Percentiles rank a stretch among this genome's conserved stretches.
These are phyloP conservation scores for Agrenia bidenticulata DNA, from an alignment of 2,888 invertebrate genomes.

Conservation along the genomic window DNA sequence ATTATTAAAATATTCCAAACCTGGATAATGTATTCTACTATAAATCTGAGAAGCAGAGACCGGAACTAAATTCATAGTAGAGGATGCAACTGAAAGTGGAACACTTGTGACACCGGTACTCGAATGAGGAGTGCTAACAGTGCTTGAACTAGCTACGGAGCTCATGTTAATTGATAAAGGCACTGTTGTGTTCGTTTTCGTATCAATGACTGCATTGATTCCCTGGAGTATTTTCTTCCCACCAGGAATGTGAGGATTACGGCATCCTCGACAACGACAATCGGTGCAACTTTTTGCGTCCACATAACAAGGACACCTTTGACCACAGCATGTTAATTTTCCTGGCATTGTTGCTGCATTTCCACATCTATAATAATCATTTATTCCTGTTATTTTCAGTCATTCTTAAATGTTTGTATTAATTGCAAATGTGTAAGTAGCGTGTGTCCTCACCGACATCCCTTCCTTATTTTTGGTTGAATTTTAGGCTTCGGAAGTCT, in stretches of 20 bases:
- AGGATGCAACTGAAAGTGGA: not conserved
- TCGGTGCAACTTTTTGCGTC: slow-evolving; percentile 83
- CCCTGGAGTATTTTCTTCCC: slow-evolving; percentile 66
- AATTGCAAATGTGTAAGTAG: no score
- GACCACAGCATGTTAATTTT: slow-evolving; percentile 88
- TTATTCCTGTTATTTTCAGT: no score
- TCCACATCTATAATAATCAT: slow-evolving; percentile 67
- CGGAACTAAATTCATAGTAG: slow-evolving; percentile 12
- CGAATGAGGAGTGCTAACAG: not conserved
- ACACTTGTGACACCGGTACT: not conserved
- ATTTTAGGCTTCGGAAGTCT: slow-evolving; percentile 5
- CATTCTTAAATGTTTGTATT: no score
- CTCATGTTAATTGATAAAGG: slow-evolving; percentile 12
- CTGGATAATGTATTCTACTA: slow-evolving; percentile 12
- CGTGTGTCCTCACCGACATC: not conserved
- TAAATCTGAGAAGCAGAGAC: slow-evolving; percentile 10
- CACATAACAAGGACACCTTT: slow-evolving; percentile 91
- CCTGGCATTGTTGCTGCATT: slow-evolving; percentile 86
- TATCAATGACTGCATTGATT: slow-evolving; percentile 42
- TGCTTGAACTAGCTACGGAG: not conserved
- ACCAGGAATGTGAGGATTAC: slow-evolving; percentile 83
- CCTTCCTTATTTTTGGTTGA: not conserved
- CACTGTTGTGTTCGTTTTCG: slow-evolving; percentile 38
- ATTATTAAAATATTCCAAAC: not conserved
- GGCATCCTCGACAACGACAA: slow-evolving; percentile 88